These are phyloP conservation scores for Spheniscus humboldti DNA, from an alignment of 2,797 vertebrate genomes.

Conservation along the genomic window DNA sequence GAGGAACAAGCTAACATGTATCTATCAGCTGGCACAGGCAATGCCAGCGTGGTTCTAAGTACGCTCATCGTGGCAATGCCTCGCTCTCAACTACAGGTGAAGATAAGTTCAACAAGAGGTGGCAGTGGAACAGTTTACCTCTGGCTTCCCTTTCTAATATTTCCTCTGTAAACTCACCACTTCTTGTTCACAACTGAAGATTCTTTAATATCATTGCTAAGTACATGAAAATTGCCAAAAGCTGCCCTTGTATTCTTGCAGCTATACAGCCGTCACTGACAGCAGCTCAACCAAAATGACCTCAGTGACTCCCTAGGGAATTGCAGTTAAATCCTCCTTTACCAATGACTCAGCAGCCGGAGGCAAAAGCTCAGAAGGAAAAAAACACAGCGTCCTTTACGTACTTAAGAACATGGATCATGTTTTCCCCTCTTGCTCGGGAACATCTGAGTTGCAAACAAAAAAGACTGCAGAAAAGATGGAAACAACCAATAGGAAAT, in stretches of 20 bases:
- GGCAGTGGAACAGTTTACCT: background rate
- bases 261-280: background rate
- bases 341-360: background rate
- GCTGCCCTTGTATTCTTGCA: background rate
- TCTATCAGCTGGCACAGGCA: background rate
- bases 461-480: background rate
- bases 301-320: background rate
- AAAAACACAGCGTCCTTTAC: background rate
- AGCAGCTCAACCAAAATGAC: background rate
- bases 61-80: background rate
- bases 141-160: background rate
- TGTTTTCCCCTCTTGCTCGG: background rate
- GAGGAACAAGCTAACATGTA: background rate
- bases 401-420: background rate
- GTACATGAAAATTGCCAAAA: background rate
- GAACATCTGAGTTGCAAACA: background rate
- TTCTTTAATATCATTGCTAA: background rate
- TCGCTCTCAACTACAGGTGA: background rate
- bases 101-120: background rate
- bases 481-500: background rate
- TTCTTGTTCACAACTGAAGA: background rate
- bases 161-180: background rate
- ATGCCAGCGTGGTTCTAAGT: background rate
- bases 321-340: background rate
- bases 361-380: background rate